Evolutionary conservation across 1,140 invertebrate species (phyloP), one percentile per base, ranked within the genome.

Genomic region (Tetranychus cinnabarinus): DNA sequence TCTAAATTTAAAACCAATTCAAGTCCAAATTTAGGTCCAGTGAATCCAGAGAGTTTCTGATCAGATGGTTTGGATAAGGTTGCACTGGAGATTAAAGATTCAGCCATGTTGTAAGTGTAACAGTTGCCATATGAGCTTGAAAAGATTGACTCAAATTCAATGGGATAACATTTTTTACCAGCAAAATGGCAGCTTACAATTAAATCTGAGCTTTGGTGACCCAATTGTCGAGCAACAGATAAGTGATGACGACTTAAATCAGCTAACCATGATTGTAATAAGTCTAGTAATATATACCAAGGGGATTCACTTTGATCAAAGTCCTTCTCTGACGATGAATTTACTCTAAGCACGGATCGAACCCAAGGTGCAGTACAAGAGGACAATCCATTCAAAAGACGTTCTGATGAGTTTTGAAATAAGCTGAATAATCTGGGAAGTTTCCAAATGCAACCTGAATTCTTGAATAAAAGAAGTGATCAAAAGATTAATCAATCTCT

Each of bases 1-100:
- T 74, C 67, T 0, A 74, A 63, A 60, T 71, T 70, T 35, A 74
- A 63, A 54, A 68, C 67, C 47, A 74, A 45, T 2, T 62, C 62
- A 10, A 74, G 62, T 50, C 72, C 73, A 71, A 65, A 65, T 23
- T 63, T 58, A 2, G 64, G 64, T 13, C 64, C 64, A 33, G 64
- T 65, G 36, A 64, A 64, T 13, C 63, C 63, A 13, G 60, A 56
- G 1, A 58, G 36, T 6, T 52, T 52, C 15, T 48, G 56, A 42
- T 42, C 39, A 42, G 39, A 42, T 42, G 5, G 39, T 42, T 42
- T 42, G 0, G 39, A 6, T 42, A 10, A 42, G 5, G 5, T 42
- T 6, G 10, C 10, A 42, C 5, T 42, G 5, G 39, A 42, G 0
- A 10, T 6, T 6, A 42, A 10, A 6, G 39, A 42, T 6, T 15